These are phyloP conservation scores for Plebejus anna DNA, from an alignment of 2,888 invertebrate genomes.

Conservation along the genomic window DNA sequence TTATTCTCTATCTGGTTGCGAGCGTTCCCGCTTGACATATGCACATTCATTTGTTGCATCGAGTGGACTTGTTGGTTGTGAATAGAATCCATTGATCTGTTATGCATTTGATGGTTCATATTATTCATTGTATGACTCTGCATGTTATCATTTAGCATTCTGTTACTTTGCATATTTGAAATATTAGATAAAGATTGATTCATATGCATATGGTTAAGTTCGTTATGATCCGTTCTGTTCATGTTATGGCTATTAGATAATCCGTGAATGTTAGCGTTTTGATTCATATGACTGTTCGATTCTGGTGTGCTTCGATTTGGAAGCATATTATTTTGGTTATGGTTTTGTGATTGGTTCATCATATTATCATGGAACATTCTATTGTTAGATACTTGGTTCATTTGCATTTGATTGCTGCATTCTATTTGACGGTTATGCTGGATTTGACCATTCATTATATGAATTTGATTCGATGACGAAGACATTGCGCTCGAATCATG, in stretches of 20 bases:
- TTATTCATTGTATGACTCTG: conserved; percentile 64
- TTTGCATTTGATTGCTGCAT: conserved; percentile 60
- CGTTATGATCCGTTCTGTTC: conserved; percentile 60
- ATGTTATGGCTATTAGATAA: conserved; percentile 58
- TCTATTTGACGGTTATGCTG: conserved; percentile 67
- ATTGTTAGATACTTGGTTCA: conserved; percentile 54
- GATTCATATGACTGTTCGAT: conserved; percentile 60
- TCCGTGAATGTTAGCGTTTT: conserved; percentile 67
- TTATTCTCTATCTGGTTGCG: conserved; percentile 63
- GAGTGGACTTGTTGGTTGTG: conserved; percentile 67
- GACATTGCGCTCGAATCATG: conserved; percentile 37
- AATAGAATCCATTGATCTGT: conserved; percentile 66
- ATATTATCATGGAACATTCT: conserved; percentile 68
- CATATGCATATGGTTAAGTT: conserved; percentile 71
- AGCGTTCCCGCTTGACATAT: conserved; percentile 53
- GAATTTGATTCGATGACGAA: conserved; percentile 65
- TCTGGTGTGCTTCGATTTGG: conserved; percentile 65
- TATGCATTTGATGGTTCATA: conserved; percentile 67
- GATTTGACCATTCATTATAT: conserved; percentile 74
- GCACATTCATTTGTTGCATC: conserved; percentile 71
- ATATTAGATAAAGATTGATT: conserved; percentile 62
- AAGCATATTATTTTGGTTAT: conserved; percentile 59
- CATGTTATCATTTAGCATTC: conserved; percentile 72
- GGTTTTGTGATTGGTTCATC: conserved; percentile 56
- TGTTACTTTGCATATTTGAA: conserved; percentile 67